Evolutionary conservation across 1,140 invertebrate genomes (phyloP).

Genomic region (Caenorhabditis brenneri): DNA sequence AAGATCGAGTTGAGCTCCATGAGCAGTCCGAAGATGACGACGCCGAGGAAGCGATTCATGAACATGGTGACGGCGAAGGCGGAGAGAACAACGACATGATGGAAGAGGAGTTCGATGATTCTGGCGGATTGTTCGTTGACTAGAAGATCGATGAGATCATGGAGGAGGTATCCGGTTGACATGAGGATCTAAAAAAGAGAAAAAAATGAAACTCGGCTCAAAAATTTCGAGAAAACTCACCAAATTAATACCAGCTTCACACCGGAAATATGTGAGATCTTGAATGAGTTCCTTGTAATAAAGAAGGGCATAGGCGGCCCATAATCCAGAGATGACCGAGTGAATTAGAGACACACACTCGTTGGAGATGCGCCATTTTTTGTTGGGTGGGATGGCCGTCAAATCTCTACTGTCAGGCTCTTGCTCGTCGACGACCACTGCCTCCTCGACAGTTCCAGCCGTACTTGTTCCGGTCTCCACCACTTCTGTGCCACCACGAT

Average conservation of each 20-base stretch:
- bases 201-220: not conserved
- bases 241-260: slow-evolving; percentile 50
- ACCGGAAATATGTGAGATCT: slow-evolving; percentile 57
- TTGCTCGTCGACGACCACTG: not conserved
- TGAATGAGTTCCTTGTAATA: slow-evolving; percentile 55
- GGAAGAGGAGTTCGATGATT: slow-evolving; percentile 69
- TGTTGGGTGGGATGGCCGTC: slow-evolving; percentile 65
- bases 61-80: slow-evolving; percentile 60
- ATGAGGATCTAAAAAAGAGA: slow-evolving; percentile 60
- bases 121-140: slow-evolving; percentile 67
- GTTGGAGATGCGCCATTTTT: slow-evolving; percentile 71
- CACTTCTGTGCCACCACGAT: not conserved
- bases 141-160: slow-evolving; percentile 67
- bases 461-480: not conserved
- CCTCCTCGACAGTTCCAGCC: not conserved
- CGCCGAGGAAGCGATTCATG: slow-evolving; percentile 60
- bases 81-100: slow-evolving; percentile 67
- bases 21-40: slow-evolving; percentile 67
- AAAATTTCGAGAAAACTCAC: not conserved
- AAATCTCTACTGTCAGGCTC: slow-evolving; percentile 36
- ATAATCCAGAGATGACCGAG: slow-evolving; percentile 65
- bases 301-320: slow-evolving; percentile 57
- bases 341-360: slow-evolving; percentile 68
- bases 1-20: slow-evolving; percentile 70
- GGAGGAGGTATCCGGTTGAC: slow-evolving; percentile 67